These are phyloP conservation scores for Perca flavescens DNA, from an alignment of 2,113 vertebrate species.

Conservation along the genomic window DNA sequence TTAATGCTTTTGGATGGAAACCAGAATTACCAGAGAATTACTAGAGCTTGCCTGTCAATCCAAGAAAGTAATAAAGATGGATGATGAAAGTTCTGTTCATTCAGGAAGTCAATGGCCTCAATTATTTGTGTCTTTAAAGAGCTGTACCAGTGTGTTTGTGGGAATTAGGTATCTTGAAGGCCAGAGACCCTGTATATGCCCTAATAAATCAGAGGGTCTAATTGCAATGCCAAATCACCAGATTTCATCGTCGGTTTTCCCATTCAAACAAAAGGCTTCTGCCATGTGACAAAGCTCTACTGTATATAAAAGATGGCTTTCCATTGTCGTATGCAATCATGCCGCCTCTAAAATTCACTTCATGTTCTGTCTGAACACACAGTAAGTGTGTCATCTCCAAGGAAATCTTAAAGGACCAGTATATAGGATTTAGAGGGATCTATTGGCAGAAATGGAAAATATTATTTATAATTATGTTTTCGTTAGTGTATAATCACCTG, in stretches of 20 bases:
- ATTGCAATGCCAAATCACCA: neutral
- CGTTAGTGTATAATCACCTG: too few relatives aligned
- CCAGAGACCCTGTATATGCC: neutral
- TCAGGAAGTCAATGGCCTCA: neutral
- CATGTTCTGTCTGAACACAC: too few relatives aligned
- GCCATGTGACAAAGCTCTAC: neutral
- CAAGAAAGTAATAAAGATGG: slow-evolving; percentile 35
- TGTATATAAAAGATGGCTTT: neutral
- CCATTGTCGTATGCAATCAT: neutral
- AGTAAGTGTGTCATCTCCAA: neutral
- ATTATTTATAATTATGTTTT: too few relatives aligned
- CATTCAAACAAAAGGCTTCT: neutral
- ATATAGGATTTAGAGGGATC: too few relatives aligned
- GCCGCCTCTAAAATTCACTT: neutral
- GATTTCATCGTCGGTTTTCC: neutral
- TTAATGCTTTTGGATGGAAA: slow-evolving; percentile 30
- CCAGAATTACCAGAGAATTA: slow-evolving; percentile 39
- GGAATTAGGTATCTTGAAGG: neutral
- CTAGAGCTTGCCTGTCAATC: slow-evolving; percentile 27
- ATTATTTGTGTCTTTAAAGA: neutral
- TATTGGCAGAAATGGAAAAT: too few relatives aligned
- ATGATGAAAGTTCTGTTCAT: slow-evolving; percentile 8
- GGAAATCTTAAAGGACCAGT: neutral
- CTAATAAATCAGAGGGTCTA: neutral
- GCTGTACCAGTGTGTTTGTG: neutral